Evolutionary conservation across 2,888 invertebrate species (phyloP).

Genomic region (Callosobruchus maculatus): DNA sequence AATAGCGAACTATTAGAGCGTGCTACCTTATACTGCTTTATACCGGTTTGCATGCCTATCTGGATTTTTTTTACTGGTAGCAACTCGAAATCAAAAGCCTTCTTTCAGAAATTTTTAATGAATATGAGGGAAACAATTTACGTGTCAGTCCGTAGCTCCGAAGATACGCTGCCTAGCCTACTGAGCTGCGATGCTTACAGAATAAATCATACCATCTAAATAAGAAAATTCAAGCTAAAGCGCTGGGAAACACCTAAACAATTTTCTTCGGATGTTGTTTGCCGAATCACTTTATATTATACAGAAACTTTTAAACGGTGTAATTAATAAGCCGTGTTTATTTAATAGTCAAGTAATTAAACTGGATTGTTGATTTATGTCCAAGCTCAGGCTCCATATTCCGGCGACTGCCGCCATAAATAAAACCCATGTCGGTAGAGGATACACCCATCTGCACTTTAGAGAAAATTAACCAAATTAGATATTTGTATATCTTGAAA

Average conservation of each 20-base stretch:
- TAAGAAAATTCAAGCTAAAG: background rate
- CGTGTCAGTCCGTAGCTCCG: background rate
- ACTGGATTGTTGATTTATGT: background rate
- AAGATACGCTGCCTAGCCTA: background rate
- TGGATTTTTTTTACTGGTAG: too few relatives aligned
- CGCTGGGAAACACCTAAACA: background rate
- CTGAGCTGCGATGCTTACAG: background rate
- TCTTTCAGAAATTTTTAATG: background rate
- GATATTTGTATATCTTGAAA: background rate
- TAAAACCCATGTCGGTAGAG: background rate
- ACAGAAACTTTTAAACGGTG: background rate
- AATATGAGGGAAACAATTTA: background rate
- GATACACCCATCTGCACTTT: background rate
- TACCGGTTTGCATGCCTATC: too few relatives aligned
- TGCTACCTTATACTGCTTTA: too few relatives aligned
- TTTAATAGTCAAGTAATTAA: background rate
- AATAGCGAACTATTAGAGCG: too few relatives aligned
- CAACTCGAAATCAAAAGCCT: too few relatives aligned
- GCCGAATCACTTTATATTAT: background rate
- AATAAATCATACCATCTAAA: background rate
- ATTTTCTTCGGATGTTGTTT: background rate
- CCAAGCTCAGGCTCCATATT: background rate
- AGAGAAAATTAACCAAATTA: background rate
- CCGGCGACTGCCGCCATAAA: background rate
- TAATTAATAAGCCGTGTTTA: background rate